Conservation (phyloP, 2,113 vertebrate species). For the Gyps fulvus region DNA sequence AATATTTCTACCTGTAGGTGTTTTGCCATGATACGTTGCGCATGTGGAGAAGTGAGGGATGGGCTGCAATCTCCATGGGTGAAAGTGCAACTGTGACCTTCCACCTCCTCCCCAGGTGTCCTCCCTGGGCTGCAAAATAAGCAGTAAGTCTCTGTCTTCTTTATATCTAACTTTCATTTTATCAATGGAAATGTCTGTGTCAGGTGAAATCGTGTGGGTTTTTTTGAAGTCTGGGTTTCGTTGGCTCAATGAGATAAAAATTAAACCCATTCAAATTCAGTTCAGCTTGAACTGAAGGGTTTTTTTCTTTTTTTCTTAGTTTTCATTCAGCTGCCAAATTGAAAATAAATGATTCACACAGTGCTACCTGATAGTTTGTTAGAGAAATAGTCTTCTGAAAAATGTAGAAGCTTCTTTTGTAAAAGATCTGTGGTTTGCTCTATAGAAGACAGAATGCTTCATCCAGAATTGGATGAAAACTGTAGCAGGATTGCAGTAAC, state of each 20-base stretch:
- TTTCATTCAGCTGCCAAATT: neutral
- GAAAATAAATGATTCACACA: neutral
- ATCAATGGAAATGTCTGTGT: neutral
- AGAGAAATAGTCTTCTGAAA: constrained; percentile 1
- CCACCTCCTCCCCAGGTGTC: neutral
- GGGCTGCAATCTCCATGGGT: neutral
- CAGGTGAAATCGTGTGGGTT: neutral
- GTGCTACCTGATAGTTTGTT: neutral
- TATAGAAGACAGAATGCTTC: neutral
- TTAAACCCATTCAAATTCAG: neutral
- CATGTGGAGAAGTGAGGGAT: neutral
- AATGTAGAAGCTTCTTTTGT: neutral
- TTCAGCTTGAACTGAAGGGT: neutral
- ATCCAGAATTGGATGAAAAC: neutral
- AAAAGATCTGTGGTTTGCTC: neutral
- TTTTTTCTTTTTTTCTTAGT: neutral
- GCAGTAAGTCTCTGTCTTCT: neutral
- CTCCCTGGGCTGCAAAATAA: neutral
- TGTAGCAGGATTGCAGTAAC: neutral
- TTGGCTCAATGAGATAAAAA: neutral
- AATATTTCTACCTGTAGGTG: neutral
- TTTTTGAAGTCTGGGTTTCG: neutral
- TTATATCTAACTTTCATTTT: neutral
- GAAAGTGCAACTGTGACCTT: neutral
- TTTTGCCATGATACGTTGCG: rapidly evolving